Base-by-base conservation (phyloP, 2,113 vertebrate species). In the Sylvia atricapilla region DNA sequence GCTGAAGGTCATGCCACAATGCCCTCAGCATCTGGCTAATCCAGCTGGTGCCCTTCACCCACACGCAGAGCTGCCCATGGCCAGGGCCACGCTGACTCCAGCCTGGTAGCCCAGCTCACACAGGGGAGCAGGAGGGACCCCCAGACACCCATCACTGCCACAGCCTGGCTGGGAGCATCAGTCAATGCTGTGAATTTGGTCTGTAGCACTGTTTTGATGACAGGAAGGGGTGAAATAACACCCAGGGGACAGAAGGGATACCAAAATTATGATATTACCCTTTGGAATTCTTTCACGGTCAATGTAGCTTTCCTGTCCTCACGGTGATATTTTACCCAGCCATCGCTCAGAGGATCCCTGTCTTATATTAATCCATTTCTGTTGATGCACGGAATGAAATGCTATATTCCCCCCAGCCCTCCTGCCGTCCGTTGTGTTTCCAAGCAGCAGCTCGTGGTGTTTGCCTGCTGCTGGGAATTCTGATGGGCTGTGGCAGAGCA, bases 351-450 rank as follows among this genome's bases (percentile, higher is more conserved):
- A 96, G 93, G 88, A 93, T 94, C 82, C 33, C 83, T 96, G 76
- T 86, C 80, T 94, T 88, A 50, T 93, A 96, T 96, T 88, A 96
- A 96, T 93, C 88, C 90, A 60, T 93, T 95, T 88, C 92, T 90
- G 93, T 82, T 89, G 96, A 90, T 93, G 95, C 93, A 68, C 10
- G 0, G 25, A 89, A 93, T 92, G 78, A 95, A 96, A 86, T 60
- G 90, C 85, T 81, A 4, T 90, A 37, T 90, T 93, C 52, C 95
- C 92, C 94, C 79, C 39, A 88, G 94, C 93, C 24, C 93, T 86
- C 89, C 90, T 55, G 90, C 94, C 78, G 94, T 41, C 95, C 85
- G 3, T 83, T 95, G 77, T 70, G 93, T 91, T 96, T 93, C 91
- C 30, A 53, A 83, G 93, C 75, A 93, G 94, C 62, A 52, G 15